These are phyloP conservation scores for Parnassius apollo DNA, from an alignment of 2,888 invertebrate species.

Conservation along the genomic window DNA sequence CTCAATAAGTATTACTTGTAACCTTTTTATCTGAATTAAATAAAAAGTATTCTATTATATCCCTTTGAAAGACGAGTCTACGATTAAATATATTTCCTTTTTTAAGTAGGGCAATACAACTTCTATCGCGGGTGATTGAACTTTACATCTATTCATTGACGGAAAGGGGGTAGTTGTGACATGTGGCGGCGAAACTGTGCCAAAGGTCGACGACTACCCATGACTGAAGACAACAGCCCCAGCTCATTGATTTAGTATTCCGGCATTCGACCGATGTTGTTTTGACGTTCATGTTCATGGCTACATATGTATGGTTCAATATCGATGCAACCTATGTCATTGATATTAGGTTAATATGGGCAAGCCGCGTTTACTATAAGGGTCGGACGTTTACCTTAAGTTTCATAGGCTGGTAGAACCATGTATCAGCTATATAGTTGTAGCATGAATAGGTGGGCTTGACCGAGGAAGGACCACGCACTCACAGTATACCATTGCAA, in stretches of 20 bases:
- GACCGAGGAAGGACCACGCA: too few species aligned
- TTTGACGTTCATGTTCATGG: neutral
- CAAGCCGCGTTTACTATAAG: too few species aligned
- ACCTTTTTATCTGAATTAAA: neutral
- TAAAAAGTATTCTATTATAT: too few species aligned
- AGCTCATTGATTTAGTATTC: constrained; percentile 22
- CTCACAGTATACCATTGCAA: too few species aligned
- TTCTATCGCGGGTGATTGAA: constrained; percentile 41
- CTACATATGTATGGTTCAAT: too few species aligned
- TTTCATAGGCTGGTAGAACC: too few species aligned
- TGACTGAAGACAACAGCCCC: constrained; percentile 38
- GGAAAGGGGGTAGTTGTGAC: constrained; percentile 56
- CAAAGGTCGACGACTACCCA: constrained; percentile 57
- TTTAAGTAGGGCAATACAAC: constrained; percentile 21
- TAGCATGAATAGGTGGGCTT: too few species aligned
- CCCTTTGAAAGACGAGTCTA: neutral
- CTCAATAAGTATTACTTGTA: too few species aligned
- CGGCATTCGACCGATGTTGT: neutral
- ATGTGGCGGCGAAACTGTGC: constrained; percentile 50
- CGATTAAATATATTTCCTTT: neutral
- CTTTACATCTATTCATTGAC: constrained; percentile 49
- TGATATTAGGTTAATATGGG: too few species aligned
- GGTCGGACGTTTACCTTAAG: too few species aligned
- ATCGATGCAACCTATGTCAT: too few species aligned
- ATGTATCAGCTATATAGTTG: too few species aligned